These are phyloP conservation scores for Orchestia grillus DNA, from an alignment of 1,140 invertebrate genomes.

Conservation along the genomic window DNA sequence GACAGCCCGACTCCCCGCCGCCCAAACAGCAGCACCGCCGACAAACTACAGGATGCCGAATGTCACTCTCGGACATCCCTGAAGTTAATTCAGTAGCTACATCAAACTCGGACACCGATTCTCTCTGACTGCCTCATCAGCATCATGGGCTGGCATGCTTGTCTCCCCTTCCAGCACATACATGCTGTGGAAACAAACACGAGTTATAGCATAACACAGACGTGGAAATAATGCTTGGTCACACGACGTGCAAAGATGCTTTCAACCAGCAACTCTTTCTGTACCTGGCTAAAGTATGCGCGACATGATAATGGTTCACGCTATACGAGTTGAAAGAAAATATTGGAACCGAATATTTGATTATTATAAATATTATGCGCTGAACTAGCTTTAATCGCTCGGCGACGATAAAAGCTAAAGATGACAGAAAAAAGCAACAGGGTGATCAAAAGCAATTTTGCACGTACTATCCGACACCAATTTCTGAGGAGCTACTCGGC, in stretches of 20 bases:
- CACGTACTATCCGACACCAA: not conserved
- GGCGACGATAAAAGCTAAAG: not conserved
- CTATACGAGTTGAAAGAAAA: not conserved
- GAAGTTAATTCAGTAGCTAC: slow-evolving; percentile 1
- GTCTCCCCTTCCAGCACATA: slow-evolving; percentile 29
- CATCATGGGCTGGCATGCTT: slow-evolving; percentile 16
- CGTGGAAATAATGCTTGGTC: not conserved
- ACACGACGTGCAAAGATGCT: not conserved
- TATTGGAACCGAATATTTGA: no score
- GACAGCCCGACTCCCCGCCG: slow-evolving; percentile 16
- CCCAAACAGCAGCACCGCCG: not conserved
- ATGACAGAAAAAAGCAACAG: not conserved
- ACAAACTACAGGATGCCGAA: not conserved
- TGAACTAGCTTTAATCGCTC: not conserved
- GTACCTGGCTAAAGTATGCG: not conserved
- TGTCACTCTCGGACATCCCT: not conserved
- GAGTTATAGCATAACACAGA: not conserved
- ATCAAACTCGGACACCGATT: not conserved
- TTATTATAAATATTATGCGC: no score
- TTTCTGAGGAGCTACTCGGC: not conserved
- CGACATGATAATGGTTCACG: not conserved
- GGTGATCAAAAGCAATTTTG: not conserved
- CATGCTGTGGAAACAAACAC: slow-evolving; percentile 17
- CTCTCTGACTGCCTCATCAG: slow-evolving; percentile 5
- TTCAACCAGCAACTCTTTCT: not conserved